Evolutionary conservation across 2,797 vertebrate genomes (phyloP).

Genomic region (Vultur gryphus): DNA sequence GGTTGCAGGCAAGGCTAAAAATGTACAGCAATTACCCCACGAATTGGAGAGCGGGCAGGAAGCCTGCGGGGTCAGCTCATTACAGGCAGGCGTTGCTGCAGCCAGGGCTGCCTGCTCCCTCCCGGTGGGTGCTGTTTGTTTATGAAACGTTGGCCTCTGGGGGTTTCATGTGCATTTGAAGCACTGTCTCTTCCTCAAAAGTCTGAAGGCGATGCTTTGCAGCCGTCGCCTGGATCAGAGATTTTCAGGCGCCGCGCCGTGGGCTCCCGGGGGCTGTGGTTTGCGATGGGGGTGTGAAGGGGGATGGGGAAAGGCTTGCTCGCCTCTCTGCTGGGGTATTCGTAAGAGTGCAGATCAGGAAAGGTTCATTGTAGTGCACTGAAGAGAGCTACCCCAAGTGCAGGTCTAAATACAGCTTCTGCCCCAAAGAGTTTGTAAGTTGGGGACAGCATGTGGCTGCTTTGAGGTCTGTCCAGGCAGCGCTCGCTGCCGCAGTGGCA

Average conservation of each 20-base stretch:
- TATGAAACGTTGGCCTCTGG: background rate
- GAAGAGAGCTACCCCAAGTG: background rate
- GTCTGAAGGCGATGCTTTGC: background rate
- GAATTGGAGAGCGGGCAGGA: background rate
- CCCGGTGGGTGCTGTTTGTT: background rate
- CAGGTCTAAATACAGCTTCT: background rate
- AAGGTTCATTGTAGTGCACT: accelerated
- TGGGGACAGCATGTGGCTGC: accelerated
- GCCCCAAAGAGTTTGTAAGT: too few species aligned
- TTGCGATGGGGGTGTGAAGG: background rate
- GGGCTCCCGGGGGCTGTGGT: background rate
- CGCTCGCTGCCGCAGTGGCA: accelerated
- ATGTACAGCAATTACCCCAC: background rate
- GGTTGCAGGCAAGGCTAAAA: conserved; percentile 54
- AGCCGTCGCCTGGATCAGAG: background rate
- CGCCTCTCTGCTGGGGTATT: accelerated
- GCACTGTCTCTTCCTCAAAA: background rate
- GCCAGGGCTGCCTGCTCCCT: background rate
- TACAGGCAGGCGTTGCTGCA: background rate
- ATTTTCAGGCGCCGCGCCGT: accelerated
- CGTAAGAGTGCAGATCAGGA: background rate
- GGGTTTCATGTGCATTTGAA: background rate
- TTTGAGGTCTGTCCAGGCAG: background rate
- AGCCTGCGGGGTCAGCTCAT: background rate
- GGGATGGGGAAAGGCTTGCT: background rate